phyloP scores from a whole-genome alignment of 2,113 vertebrate genomes.

The Scalopus aquaticus region DNA sequence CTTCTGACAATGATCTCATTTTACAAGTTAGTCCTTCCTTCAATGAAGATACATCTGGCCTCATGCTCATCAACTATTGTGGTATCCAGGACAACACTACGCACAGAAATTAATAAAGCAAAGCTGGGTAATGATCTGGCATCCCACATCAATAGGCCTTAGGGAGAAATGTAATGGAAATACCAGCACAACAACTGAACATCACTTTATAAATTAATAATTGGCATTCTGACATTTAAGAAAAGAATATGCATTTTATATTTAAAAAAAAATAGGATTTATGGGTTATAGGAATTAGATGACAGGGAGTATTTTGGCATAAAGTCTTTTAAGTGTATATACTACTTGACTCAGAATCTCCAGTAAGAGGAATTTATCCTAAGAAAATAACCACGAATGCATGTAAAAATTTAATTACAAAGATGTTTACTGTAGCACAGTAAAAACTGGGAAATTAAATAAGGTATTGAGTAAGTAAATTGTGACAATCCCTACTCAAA shows the following conservation, averaged over 20 bases:
- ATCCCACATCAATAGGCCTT: not conserved
- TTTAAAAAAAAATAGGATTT: not conserved
- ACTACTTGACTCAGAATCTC: not conserved
- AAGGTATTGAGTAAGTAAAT: not conserved
- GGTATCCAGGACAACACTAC: not conserved
- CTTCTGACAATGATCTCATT: not conserved
- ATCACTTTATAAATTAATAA: not conserved
- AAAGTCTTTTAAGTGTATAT: not conserved
- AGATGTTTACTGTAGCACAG: not conserved
- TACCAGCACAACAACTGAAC: not conserved
- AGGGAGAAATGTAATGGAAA: conserved; percentile 6
- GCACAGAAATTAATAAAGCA: not conserved
- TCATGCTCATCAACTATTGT: not conserved
- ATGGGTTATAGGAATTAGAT: not conserved
- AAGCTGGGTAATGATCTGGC: not conserved
- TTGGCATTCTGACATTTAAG: not conserved
- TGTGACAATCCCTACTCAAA: not conserved
- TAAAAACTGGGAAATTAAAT: not conserved
- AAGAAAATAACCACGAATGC: conserved; percentile 29
- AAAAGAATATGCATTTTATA: not conserved
- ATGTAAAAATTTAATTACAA: not conserved
- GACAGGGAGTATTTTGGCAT: not conserved
- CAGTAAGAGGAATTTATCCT: not conserved
- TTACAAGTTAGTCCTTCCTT: not conserved
- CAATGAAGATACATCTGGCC: not conserved